Evolutionary conservation across 2,888 invertebrate species (phyloP), one percentile per base, ranked within the genome.

Genomic region (Encarsia formosa): DNA sequence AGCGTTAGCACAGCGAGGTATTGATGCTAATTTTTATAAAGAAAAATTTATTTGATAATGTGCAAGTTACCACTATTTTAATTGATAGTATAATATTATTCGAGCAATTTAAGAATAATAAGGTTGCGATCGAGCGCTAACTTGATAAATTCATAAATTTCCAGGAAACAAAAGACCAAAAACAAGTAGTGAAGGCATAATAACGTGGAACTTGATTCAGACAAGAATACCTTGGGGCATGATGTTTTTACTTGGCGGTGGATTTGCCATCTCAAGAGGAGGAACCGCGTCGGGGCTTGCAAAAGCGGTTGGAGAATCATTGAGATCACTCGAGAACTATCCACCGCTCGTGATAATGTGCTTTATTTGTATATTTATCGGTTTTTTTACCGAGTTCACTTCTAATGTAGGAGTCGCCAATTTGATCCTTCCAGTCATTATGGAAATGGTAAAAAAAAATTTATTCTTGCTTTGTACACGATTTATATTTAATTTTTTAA

Each of bases 221-320:
- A 65, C 67, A 3, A 78, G 78, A 57, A 71, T 82, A 62, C 78
- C 80, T 0, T 82, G 82, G 82, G 78, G 79, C n/a, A 68, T 81
- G 11, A 68, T 81, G 52, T 70, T 81, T n/a, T 67, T 82, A 2
- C 68, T 81, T 41, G 78, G 81, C n/a, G 81, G 82, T 31, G 82
- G 82, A 2, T 81, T 81, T 60, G 81, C 82, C 0, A 69, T 83
- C 60, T 79, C 82, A 1, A 77, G 75, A 46, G 82, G 76, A 6
- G 76, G 77, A 57, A 70, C 76, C 60, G 76, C 65, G 40, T 79
- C 80, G 2, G 76, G 79, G 4, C 65, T 81, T 26, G 78, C 79
- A 0, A 62, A 61, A 18, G 69, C 68, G 60, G 62, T 81, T 6
- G 79, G 78, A 11, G 61, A 72, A 2, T 62, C 73, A 26, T 62